phyloP scores from a whole-genome alignment of 2,113 vertebrate genomes.

The Anguilla rostrata region DNA sequence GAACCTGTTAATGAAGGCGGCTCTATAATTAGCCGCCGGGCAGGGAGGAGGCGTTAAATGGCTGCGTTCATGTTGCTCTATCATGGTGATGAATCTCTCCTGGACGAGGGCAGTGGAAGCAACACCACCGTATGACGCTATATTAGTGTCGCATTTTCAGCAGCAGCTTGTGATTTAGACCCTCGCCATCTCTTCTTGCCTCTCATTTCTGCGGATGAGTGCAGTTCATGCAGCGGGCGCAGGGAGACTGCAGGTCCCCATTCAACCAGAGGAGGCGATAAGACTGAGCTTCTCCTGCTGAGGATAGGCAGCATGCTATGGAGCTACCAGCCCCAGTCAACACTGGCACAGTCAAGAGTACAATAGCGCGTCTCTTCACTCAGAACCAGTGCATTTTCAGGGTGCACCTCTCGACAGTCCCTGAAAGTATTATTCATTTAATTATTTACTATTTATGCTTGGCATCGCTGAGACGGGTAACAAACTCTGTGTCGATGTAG shows the following conservation, averaged over 20 bases:
- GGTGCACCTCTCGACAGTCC: not conserved
- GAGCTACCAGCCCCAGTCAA: no score
- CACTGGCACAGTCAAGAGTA: not conserved
- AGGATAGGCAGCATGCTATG: not conserved
- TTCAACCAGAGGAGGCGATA: not conserved
- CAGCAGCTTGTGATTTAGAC: slow-evolving; percentile 1
- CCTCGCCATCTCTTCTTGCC: not conserved
- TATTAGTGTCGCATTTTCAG: not conserved
- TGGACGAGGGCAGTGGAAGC: not conserved
- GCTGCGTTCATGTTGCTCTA: slow-evolving; percentile 25
- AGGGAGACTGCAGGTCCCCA: not conserved
- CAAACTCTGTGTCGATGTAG: no score
- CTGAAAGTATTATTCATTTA: not conserved
- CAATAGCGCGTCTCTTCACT: not conserved
- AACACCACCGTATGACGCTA: not conserved
- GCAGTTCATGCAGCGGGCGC: not conserved
- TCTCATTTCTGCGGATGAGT: not conserved
- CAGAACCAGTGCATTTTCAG: not conserved
- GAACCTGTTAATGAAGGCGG: slow-evolving; percentile 44
- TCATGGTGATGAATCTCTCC: not conserved
- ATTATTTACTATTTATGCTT: no score
- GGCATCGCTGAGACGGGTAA: no score
- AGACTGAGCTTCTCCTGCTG: not conserved
- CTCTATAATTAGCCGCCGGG: slow-evolving; percentile 44
- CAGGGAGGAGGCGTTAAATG: slow-evolving; percentile 33